Evolutionary conservation across 2,888 invertebrate genomes (phyloP), one percentile per base, ranked within the genome.

Genomic region (Onchidella celtica): DNA sequence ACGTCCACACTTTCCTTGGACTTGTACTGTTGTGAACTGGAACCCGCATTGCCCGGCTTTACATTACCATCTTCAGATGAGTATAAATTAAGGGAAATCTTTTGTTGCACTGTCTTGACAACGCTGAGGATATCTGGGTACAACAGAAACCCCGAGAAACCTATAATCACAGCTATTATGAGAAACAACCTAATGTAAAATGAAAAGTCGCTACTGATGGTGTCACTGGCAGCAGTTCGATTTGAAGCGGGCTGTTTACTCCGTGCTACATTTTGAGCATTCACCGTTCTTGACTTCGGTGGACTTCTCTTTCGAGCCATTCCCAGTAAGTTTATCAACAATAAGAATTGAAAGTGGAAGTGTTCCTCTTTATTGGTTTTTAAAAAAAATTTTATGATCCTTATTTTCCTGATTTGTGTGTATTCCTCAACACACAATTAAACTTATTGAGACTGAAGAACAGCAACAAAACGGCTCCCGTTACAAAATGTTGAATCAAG

Each of bases 111-210:
- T 3, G 36, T 57, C 24, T 72, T 47, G 0, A 85, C 32, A 6
- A 85, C 36, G 9, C 61, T 69, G 17, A 81, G 59, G 27, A 83
- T 82, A 47, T 85, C 85, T 1, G 85, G 83, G 36, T 84, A 83
- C 38, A 85, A 79, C 34, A 81, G 61, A 66, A 83, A 84, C 24
- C 78, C 84, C 38, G 57, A 34, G 11, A 83, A 61, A 6, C 69
- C 84, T 1, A 75, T 36, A 4, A 81, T 76, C 11, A 83, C 40
- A 24, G 76, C 69, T 0, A 82, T 57, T 14, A 85, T 79, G 34
- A 32, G 32, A 34, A n/a, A 79, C 27, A 21, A 77, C 32, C 17
- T 70, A 27, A n/a, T 21, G 36, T 36, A 59, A 36, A 36, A 55
- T 2, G n/a, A 57, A 34, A 61, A 34, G 40, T 47, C 73, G n/a